Base-by-base conservation (phyloP, 1,140 invertebrate species). In the Doryteuthis pealeii region DNA sequence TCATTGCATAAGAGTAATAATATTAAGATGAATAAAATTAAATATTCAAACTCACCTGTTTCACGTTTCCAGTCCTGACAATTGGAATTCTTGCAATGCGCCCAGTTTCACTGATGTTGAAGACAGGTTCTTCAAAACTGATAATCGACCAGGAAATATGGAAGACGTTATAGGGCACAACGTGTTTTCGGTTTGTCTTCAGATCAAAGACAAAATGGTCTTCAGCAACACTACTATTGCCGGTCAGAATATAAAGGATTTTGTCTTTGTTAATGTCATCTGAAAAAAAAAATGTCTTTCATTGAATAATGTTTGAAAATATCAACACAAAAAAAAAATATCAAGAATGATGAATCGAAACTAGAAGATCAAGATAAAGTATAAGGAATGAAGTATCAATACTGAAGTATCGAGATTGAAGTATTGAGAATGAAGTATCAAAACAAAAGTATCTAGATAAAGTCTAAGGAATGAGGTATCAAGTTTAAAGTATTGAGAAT, bases 201-300 rank as follows among this genome's bases (percentile, higher is more conserved):
- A 87, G 78, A 75, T 84, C 82, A 82, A 87, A 87, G 62, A 75
- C 77, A 74, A 88, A 88, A 72, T 75, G 81, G 74, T 88, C 87
- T 72, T 82, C 76, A 18, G 71, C 78, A 12, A 72, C 45, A 0
- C 70, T 65, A 22, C 73, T 76, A n/a, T 82, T 70, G 30, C 76
- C 74, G 12, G 79, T 84, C 68, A 88, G 70, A 31, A 84, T 79
- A 75, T 86, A 88, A 1, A 79, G 72, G 14, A 88, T 83, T 40
- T 78, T 68, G 10, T 81, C 82, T 22, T 83, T 80, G 76, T 85
- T 82, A 6, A 88, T 75, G 45, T 88, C 82, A 5, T 40, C 35
- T 40, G 35, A 40, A 40, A 40, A 5, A 40, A 40, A 5, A 10
- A 40, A 40, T n/a, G n/a, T n/a, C n/a, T n/a, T n/a, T n/a, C n/a